Evolutionary conservation across 2,113 vertebrate genomes (phyloP).

Genomic region (Shinisaurus crocodilurus): DNA sequence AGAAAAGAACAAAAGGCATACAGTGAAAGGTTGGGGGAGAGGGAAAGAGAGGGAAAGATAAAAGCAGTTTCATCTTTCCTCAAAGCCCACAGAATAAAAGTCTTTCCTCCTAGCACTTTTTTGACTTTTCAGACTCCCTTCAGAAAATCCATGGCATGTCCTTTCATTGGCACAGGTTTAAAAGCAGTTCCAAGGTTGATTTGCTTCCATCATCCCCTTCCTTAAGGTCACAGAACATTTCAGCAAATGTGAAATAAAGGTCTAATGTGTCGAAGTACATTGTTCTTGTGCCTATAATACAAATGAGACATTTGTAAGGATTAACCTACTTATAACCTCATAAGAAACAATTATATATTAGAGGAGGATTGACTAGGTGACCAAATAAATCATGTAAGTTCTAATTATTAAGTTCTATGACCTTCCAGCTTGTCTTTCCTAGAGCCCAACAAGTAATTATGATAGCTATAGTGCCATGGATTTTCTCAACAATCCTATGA

Average conservation of each 20-base stretch:
- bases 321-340: neutral
- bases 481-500: neutral
- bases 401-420: fast-evolving
- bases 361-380: neutral
- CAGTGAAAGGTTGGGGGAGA: neutral
- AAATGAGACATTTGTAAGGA: slow-evolving; percentile 7
- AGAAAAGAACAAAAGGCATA: slow-evolving; percentile 1
- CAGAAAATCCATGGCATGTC: neutral
- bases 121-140: slow-evolving; percentile 17
- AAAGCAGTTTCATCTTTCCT: slow-evolving; percentile 29
- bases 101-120: neutral
- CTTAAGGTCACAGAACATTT: neutral
- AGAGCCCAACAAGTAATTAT: slow-evolving; percentile 1
- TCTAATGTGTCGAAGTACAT: neutral
- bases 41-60: neutral
- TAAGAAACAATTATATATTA: neutral
- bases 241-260: slow-evolving; percentile 7
- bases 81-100: slow-evolving; percentile 17
- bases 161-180: slow-evolving; percentile 23
- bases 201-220: neutral
- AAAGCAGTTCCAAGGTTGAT: slow-evolving; percentile 30
- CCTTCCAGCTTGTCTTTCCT: neutral
- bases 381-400: neutral
- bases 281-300: neutral
- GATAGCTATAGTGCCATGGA: neutral